These are phyloP conservation scores for Brachyhypopomus occidentalis DNA, from an alignment of 2,113 vertebrate species.

Conservation along the genomic window DNA sequence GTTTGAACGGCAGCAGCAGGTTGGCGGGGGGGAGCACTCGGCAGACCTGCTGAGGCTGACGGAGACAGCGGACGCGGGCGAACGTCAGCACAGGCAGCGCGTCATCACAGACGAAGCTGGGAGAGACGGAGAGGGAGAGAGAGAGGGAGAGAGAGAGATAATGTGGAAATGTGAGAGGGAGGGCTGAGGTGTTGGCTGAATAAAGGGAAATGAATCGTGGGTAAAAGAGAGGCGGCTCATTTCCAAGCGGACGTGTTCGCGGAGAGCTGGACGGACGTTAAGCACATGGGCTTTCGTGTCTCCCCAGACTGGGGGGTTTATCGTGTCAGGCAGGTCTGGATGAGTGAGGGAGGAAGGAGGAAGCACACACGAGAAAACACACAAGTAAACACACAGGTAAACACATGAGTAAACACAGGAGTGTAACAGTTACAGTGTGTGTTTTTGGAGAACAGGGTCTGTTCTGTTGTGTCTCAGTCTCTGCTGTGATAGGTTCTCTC, in stretches of 20 bases:
- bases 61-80: too few species aligned
- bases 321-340: not conserved
- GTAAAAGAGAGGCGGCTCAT: constrained; percentile 43
- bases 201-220: constrained; percentile 47
- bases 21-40: too few species aligned
- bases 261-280: constrained; percentile 46
- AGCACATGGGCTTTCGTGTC: constrained; percentile 46
- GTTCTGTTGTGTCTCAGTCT: too few species aligned
- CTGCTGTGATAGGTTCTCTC: too few species aligned
- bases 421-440: too few species aligned
- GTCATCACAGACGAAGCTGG: not conserved
- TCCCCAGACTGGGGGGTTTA: constrained; percentile 40
- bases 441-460: too few species aligned
- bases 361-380: not conserved
- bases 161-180: constrained; percentile 20
- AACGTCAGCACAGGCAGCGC: too few species aligned
- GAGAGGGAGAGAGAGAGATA: constrained; percentile 29
- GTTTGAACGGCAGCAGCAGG: too few species aligned
- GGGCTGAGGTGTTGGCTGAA: not conserved
- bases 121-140: not conserved
- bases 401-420: not conserved
- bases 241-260: constrained; percentile 51
- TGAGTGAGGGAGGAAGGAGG: not conserved
- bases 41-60: too few species aligned
- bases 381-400: not conserved